Base-by-base conservation (phyloP, 1,140 invertebrate genomes). In the Calycopis cecrops region DNA sequence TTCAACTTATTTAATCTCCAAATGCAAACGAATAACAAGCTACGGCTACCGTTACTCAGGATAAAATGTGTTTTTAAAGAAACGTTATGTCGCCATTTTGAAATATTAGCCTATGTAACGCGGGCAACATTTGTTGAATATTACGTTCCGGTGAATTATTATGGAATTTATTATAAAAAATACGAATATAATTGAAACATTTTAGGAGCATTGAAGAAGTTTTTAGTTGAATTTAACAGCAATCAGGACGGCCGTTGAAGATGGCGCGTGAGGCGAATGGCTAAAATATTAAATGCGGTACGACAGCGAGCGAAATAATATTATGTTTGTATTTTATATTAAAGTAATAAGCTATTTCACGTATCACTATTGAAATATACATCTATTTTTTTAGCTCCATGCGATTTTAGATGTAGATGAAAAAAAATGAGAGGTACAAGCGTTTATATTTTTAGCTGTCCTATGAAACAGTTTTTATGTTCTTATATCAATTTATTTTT, bases 191-290 rank as follows among this genome's bases (percentile, higher is more conserved):
- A 84, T 82, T 81, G 76, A 80, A 79, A 76, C 79, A 70, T 84
- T 86, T 86, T 80, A 68, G 72, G 62, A 62, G 71, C 73, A 77
- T 78, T 81, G 73, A 74, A 83, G 72, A 84, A 86, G 79, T 85
- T 86, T 84, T 84, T 86, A 86, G 80, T 84, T 81, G 74, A 86
- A 86, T 84, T 86, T 86, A 81, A 81, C 72, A 67, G 80, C 80
- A 86, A 86, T 86, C 83, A 86, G 73, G 70, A 73, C 74, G 79
- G 68, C 80, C 72, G 80, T 80, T 79, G 77, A 76, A 77, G 73
- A 74, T 55, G 76, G 69, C 63, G 77, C 83, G 83, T 84, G 83
- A 81, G 70, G 55, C 47, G 83, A 80, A 83, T 86, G 55, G 57
- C 62, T 82, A 76, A 86, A 83, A 83, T 86, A 86, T 84, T 84